These are phyloP conservation scores for Herminia tarsipennalis DNA, from an alignment of 2,888 invertebrate species.

Conservation along the genomic window DNA sequence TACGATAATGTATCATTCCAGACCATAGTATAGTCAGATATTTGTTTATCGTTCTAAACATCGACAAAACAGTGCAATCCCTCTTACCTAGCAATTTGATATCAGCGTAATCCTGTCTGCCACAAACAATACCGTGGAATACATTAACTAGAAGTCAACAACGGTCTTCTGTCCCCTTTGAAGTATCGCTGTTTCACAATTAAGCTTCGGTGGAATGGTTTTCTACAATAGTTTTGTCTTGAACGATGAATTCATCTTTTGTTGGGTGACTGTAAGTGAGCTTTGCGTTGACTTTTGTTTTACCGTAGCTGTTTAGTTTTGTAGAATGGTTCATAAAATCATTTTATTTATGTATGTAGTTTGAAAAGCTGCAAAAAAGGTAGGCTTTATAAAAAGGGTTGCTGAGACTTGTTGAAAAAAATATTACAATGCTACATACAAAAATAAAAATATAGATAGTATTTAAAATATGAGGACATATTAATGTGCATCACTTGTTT, in stretches of 20 bases:
- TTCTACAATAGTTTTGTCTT: conserved; percentile 48
- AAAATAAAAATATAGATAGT: too few species aligned
- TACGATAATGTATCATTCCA: too few species aligned
- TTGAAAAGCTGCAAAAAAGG: too few species aligned
- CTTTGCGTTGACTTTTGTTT: conserved; percentile 10
- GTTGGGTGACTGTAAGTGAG: conserved; percentile 21
- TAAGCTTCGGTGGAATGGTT: conserved; percentile 46
- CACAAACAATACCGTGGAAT: conserved; percentile 76
- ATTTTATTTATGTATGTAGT: neutral
- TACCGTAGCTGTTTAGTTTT: neutral
- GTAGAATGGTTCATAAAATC: neutral
- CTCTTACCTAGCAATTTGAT: conserved; percentile 59
- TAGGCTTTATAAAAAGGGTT: too few species aligned
- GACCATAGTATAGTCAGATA: too few species aligned
- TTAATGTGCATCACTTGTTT: too few species aligned
- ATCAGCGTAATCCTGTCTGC: conserved; percentile 70
- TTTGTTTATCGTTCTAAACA: too few species aligned
- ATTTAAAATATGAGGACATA: too few species aligned
- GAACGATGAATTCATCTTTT: conserved; percentile 39
- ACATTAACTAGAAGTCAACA: conserved; percentile 75
- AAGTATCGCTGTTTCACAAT: conserved; percentile 42
- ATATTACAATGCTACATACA: too few species aligned
- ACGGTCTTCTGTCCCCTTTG: conserved; percentile 41
- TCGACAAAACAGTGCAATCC: conserved; percentile 44
- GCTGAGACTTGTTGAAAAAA: too few species aligned